These are phyloP conservation scores for Myotis vivesi DNA, from an alignment of 2,797 vertebrate genomes.

Conservation along the genomic window DNA sequence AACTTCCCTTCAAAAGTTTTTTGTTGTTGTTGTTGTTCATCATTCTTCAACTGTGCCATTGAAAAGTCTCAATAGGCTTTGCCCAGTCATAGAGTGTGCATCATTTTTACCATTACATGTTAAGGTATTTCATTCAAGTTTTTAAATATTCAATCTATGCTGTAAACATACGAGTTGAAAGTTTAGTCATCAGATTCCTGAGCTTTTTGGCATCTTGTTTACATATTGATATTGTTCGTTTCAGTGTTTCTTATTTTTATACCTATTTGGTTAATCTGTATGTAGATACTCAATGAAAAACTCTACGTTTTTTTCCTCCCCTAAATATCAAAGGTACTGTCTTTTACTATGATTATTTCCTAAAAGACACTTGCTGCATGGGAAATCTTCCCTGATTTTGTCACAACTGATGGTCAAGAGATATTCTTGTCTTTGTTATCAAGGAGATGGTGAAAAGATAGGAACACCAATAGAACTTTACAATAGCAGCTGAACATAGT, in stretches of 20 bases:
- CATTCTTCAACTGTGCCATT: neutral
- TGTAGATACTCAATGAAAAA: neutral
- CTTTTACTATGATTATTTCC: neutral
- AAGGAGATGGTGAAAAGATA: neutral
- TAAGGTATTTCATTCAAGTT: neutral
- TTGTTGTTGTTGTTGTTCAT: neutral
- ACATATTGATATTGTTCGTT: neutral
- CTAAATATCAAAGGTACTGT: neutral
- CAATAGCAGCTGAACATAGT: neutral
- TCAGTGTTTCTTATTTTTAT: conserved; percentile 2
- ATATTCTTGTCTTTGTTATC: neutral
- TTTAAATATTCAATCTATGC: neutral
- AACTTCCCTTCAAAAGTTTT: neutral
- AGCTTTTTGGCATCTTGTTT: neutral
- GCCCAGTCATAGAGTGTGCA: neutral
- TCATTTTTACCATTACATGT: neutral
- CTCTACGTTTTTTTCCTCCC: neutral
- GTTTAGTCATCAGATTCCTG: neutral
- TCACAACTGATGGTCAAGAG: neutral
- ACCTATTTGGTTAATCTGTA: neutral
- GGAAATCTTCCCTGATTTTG: neutral
- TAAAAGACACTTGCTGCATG: neutral
- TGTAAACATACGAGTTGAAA: neutral
- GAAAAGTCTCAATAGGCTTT: neutral
- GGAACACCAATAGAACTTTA: neutral